Conservation (phyloP, 2,113 vertebrate genomes). For the Phalacrocorax brasilianus region DNA sequence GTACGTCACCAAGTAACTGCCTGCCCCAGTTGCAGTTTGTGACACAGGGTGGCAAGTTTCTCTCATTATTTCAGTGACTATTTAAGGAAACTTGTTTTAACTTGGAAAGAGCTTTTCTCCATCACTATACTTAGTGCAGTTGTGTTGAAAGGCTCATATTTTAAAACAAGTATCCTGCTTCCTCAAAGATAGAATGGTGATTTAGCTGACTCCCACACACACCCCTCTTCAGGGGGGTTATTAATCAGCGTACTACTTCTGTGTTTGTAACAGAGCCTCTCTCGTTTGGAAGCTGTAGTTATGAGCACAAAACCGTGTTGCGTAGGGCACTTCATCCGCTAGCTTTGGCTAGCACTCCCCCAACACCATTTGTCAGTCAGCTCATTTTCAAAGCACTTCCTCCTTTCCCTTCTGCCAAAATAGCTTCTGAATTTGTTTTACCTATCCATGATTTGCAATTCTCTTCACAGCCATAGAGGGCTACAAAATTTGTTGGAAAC, state of each 20-base stretch:
- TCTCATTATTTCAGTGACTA: not conserved
- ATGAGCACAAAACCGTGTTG: accelerated
- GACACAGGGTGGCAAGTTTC: accelerated
- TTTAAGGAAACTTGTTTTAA: not conserved
- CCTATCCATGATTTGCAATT: not conserved
- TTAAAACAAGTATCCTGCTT: not conserved
- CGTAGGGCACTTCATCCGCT: accelerated
- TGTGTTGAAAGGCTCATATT: not conserved
- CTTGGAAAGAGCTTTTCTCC: not conserved
- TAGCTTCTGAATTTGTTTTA: not conserved
- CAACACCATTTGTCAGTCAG: accelerated
- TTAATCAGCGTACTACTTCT: not conserved
- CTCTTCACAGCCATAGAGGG: not conserved
- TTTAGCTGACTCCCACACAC: not conserved
- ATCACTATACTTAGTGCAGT: accelerated
- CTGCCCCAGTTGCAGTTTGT: accelerated
- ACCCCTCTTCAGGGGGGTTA: too few relatives aligned
- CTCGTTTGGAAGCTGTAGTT: not conserved
- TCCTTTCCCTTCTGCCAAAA: not conserved
- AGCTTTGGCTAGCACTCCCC: not conserved
- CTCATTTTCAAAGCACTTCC: not conserved
- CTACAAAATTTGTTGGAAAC: not conserved
- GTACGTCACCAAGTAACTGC: accelerated
- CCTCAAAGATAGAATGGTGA: too few relatives aligned
- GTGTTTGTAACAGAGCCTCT: not conserved